Conservation (phyloP, 1,140 invertebrate species). For the Lepidostoma basale region DNA sequence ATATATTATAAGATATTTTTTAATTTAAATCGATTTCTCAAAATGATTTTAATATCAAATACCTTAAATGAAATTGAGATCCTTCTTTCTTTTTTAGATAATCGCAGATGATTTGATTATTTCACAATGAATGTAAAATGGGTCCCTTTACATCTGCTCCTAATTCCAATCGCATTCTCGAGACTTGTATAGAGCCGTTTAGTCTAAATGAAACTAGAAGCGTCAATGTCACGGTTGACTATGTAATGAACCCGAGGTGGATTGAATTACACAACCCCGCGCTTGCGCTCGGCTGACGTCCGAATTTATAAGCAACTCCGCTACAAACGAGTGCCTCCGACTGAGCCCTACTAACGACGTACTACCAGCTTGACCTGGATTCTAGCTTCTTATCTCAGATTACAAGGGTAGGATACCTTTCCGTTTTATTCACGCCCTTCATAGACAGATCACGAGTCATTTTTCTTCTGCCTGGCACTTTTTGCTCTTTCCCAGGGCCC, state of each 20-base stretch:
- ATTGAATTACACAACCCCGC: slow-evolving; percentile 6
- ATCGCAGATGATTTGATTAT: no score
- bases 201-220: background rate
- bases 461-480: slow-evolving; percentile 30
- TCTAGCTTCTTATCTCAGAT: slow-evolving; percentile 24
- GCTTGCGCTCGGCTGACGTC: background rate
- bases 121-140: no score
- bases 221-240: background rate
- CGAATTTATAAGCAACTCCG: slow-evolving; percentile 30
- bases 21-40: no score
- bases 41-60: no score
- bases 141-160: no score
- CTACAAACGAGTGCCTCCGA: slow-evolving; percentile 25
- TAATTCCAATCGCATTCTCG: no score
- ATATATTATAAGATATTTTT: no score
- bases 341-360: slow-evolving; percentile 22
- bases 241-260: slow-evolving; percentile 1
- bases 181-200: no score
- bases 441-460: slow-evolving; percentile 39
- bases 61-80: no score
- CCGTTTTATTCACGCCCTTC: slow-evolving; percentile 26
- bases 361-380: slow-evolving; percentile 17
- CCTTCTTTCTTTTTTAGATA: no score
- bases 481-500: background rate
- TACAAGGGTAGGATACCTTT: slow-evolving; percentile 26